Percentiles rank a stretch among this genome's conserved stretches.
These are phyloP conservation scores for Lagenorhynchus albirostris DNA, from an alignment of 2,113 vertebrate genomes.

Conservation along the genomic window DNA sequence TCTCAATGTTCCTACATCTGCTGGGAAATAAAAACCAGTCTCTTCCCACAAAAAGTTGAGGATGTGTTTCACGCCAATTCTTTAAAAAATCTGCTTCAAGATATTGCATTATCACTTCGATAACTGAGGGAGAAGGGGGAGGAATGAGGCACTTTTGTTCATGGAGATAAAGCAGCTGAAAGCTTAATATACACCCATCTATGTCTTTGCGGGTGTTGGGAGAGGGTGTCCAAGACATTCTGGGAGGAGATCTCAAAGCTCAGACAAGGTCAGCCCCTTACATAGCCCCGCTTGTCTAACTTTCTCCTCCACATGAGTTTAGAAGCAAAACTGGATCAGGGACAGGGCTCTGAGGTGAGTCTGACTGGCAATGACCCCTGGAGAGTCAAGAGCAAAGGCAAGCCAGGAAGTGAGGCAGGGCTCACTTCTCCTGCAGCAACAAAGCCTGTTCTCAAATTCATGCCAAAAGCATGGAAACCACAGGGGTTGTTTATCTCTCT, in stretches of 20 bases:
- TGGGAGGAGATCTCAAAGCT: not conserved
- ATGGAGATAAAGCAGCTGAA: not conserved
- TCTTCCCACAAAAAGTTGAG: not conserved
- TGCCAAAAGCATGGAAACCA: not conserved
- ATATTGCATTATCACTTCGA: not conserved
- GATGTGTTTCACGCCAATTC: not conserved
- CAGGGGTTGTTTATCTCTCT: not conserved
- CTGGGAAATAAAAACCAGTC: not conserved
- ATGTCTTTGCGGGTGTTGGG: not conserved
- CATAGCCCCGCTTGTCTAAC: not conserved
- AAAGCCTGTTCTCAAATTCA: not conserved
- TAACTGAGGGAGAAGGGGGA: not conserved
- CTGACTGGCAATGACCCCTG: not conserved
- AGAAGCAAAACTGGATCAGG: not conserved
- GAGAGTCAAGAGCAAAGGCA: not conserved
- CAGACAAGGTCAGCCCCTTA: not conserved
- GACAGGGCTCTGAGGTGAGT: not conserved
- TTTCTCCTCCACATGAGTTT: not conserved
- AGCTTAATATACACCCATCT: not conserved
- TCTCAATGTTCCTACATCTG: not conserved
- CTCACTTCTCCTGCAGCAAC: not conserved
- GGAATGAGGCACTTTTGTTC: not conserved
- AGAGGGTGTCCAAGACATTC: not conserved
- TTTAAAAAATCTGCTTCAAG: not conserved
- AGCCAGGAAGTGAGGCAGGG: not conserved